Evolutionary conservation across 2,113 vertebrate species (phyloP), one percentile per base, ranked within the genome.

Genomic region (Toxotes chatareus): DNA sequence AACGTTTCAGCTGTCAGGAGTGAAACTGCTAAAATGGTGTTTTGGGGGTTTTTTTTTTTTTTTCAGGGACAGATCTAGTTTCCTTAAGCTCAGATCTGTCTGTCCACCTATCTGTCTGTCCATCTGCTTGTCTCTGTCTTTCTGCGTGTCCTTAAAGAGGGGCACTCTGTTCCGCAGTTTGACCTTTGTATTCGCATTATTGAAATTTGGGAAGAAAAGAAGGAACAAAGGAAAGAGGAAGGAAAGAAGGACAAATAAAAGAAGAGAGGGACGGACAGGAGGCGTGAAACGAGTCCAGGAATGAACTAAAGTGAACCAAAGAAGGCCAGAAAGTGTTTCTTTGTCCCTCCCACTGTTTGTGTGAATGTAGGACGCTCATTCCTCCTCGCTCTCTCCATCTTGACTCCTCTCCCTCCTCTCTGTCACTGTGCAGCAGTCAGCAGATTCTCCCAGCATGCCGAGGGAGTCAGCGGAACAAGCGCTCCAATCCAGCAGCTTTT

Each of bases 11-110:
- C 75, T 86, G 82, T 90, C 86, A 87, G 31, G 56, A 40, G 16
- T 21, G 14, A 92, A 91, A 92, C 74, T 88, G 89, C 89, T 56
- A 86, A 84, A 91, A 74, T 23, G n/a, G 89, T 86, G 17, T 86
- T 91, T 88, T 79, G n/a, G 11, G 6, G 0, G 31, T 32, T 44
- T 31, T 51, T 31, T 27, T 70, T 79, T 34, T 32, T 63, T 51
- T 47, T 17, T 4, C 0, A 46, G 38, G 68, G 79, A 67, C 76
- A 61, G 77, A 82, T 90, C 61, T 75, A 0, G 21, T 89, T 86
- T 87, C 81, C 62, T 82, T 66, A 67, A 74, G 82, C 49, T 64
- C 49, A 32, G 13, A 80, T 63, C 13, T 67, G 12, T 27, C 5
- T 36, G 53, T 19, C 59, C 44, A n/a, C 5, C 21, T 31, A 19